Evolutionary conservation across 35 echinoderm and acorn worm species (phyloP).

Genomic region (Holothuria glaberrima): DNA sequence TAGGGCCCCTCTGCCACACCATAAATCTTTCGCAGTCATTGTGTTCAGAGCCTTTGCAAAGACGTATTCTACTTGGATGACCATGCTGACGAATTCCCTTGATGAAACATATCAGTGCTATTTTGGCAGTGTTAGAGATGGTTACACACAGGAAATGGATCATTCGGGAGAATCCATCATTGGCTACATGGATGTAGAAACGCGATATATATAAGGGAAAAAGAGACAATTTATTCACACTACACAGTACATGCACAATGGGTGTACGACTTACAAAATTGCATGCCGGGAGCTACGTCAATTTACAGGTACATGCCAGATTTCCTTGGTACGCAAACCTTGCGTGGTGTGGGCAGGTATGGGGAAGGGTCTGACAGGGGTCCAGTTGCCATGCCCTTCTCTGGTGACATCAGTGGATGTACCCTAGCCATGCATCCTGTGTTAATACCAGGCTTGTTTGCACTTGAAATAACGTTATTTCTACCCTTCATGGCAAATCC

Average conservation of each 20-base stretch:
- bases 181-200: slow-evolving; percentile 34
- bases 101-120: background rate
- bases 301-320: no score
- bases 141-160: slow-evolving; percentile 1
- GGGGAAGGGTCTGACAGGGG: no score
- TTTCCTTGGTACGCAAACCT: no score
- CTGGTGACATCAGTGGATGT: no score
- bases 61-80: slow-evolving; percentile 40
- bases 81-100: slow-evolving; percentile 16
- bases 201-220: background rate
- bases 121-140: background rate
- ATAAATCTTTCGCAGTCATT: slow-evolving; percentile 39
- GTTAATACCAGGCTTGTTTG: background rate
- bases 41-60: slow-evolving; percentile 51
- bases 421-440: no score
- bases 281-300: no score
- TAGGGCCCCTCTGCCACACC: slow-evolving; percentile 25
- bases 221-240: background rate
- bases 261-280: no score
- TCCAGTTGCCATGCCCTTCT: no score
- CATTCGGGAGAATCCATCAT: slow-evolving; percentile 37
- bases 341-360: no score
- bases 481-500: background rate
- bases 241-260: background rate
- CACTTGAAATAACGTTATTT: background rate